Evolutionary conservation across 2,888 invertebrate species (phyloP).

Genomic region (Nymphalis urticae): DNA sequence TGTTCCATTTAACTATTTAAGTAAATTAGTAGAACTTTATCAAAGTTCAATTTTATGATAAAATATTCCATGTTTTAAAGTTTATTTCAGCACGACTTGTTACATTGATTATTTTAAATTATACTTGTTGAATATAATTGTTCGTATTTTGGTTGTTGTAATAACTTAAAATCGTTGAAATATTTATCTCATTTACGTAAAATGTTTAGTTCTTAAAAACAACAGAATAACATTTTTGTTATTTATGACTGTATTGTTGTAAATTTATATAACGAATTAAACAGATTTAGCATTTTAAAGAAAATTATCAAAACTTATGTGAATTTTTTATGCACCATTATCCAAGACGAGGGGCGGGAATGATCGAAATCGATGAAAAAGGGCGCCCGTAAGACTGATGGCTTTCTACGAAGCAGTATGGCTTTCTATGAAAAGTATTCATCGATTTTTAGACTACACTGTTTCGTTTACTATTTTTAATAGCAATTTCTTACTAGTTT

Average conservation of each 20-base stretch:
- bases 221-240: not conserved
- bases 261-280: not conserved
- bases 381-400: conserved; percentile 62
- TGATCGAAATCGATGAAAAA: conserved; percentile 54
- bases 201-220: not conserved
- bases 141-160: no score
- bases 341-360: conserved; percentile 42
- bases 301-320: no score
- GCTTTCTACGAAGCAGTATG: conserved; percentile 52
- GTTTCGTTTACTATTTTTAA: not conserved
- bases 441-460: conserved; percentile 6
- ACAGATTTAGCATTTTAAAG: no score
- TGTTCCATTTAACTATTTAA: no score
- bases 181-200: not conserved
- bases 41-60: no score
- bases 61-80: no score
- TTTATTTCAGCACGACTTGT: no score
- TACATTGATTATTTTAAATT: no score
- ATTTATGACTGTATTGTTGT: not conserved
- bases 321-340: not conserved
- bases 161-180: not conserved
- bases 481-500: no score
- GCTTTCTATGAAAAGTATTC: no score
- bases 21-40: no score
- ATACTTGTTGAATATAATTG: not conserved